These are phyloP conservation scores for Eleutherodactylus coqui DNA, from an alignment of 2,797 vertebrate genomes.

Conservation along the genomic window DNA sequence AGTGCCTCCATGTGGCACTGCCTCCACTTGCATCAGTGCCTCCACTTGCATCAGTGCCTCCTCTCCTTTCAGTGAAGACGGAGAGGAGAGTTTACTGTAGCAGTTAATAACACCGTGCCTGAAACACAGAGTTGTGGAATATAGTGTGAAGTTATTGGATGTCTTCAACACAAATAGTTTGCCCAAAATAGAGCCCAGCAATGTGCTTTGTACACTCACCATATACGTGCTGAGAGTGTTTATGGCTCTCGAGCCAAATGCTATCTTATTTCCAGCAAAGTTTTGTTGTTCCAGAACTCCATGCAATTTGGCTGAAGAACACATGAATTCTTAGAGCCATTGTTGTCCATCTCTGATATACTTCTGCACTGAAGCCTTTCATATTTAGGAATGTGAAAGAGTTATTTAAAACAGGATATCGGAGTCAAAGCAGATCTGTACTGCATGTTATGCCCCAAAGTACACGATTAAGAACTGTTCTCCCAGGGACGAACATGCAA, in stretches of 20 bases:
- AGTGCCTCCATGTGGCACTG: no score
- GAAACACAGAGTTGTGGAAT: not conserved
- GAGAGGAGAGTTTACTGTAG: no score
- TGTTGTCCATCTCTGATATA: constrained; percentile 38
- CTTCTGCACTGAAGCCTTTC: constrained; percentile 10
- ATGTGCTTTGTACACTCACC: not conserved
- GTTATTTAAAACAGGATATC: constrained; percentile 43
- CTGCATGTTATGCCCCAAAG: constrained; percentile 3
- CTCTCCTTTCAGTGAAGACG: no score
- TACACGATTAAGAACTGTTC: not conserved
- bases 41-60: no score
- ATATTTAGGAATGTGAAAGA: constrained; percentile 24
- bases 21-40: no score
- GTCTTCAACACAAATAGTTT: not conserved
- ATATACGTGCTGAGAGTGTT: constrained; percentile 16
- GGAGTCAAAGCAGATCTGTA: constrained; percentile 21
- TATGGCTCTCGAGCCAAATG: constrained; percentile 23
- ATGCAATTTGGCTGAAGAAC: constrained; percentile 44
- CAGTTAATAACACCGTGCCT: no score
- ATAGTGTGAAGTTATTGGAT: not conserved
- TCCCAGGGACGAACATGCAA: not conserved
- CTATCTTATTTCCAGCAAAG: constrained; percentile 1
- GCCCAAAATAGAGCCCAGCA: not conserved
- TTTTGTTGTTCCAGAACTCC: constrained; percentile 1
- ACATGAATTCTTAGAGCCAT: constrained; percentile 37